Conservation (phyloP, 1,140 invertebrate genomes). For the Dendroctonus ponderosae region DNA sequence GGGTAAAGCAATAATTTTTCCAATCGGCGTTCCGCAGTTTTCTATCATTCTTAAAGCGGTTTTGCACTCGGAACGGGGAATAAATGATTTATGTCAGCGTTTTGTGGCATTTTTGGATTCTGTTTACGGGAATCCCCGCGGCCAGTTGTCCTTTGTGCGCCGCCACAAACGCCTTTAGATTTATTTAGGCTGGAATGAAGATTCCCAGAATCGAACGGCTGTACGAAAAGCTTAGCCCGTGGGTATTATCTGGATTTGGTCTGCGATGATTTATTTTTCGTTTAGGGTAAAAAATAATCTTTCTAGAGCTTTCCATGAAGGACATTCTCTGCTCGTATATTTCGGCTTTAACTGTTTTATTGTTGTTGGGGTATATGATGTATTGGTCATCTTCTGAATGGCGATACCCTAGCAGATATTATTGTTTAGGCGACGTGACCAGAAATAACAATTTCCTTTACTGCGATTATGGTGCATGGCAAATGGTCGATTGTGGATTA, state of each 20-base stretch:
- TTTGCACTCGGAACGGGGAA: conserved; percentile 9
- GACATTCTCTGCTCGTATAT: conserved; percentile 7
- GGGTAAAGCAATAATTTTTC: too few species aligned
- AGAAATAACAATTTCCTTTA: background rate
- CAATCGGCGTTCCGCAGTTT: conserved; percentile 1
- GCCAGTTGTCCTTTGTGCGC: conserved; percentile 21
- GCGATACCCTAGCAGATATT: background rate
- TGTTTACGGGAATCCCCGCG: conserved; percentile 16
- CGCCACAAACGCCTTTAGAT: conserved; percentile 14
- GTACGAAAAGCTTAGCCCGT: conserved; percentile 12
- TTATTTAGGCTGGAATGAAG: conserved; percentile 20
- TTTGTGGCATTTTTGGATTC: conserved; percentile 7
- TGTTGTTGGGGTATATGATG: background rate
- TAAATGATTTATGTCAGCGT: conserved; percentile 20
- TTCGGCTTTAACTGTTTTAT: conserved; percentile 3
- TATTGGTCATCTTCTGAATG: conserved; percentile 3
- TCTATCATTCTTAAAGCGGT: conserved; percentile 13
- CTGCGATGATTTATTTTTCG: conserved; percentile 9
- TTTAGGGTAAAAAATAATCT: conserved; percentile 11
- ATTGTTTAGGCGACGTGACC: background rate
- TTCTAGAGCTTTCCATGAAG: conserved; percentile 6
- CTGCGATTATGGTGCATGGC: too few species aligned
- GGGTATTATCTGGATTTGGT: conserved; percentile 9
- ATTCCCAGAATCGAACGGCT: conserved; percentile 9
- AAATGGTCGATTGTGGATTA: too few species aligned